phyloP scores from a whole-genome alignment of 2,888 invertebrate species.

The Oligia latruncula region DNA sequence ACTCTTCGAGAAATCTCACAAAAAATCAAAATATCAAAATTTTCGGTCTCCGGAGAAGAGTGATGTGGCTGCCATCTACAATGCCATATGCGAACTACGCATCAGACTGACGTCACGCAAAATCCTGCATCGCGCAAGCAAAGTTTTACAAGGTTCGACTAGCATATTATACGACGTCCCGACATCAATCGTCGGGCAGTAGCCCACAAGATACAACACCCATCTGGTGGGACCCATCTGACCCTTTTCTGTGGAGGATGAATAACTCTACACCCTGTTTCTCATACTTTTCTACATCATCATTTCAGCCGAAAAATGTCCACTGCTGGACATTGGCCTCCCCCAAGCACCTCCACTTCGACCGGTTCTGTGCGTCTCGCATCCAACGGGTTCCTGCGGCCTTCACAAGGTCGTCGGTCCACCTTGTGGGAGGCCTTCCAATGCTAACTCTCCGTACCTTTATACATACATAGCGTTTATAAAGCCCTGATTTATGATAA shows the following conservation, averaged over 20 bases:
- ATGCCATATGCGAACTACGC: background rate
- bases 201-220: background rate
- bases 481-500: background rate
- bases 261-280: background rate
- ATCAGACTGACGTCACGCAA: background rate
- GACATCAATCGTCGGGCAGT: background rate
- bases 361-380: too few species aligned
- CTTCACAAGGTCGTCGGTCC: too few species aligned
- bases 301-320: too few species aligned
- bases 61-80: background rate
- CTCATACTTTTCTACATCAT: background rate
- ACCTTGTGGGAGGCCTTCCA: too few species aligned
- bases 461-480: background rate
- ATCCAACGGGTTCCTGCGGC: too few species aligned
- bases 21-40: background rate
- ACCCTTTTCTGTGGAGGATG: background rate
- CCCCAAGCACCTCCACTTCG: too few species aligned
- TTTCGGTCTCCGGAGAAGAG: background rate
- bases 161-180: background rate
- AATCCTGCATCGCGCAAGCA: background rate
- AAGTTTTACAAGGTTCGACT: background rate
- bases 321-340: too few species aligned
- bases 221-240: background rate
- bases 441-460: background rate
- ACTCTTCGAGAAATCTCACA: background rate